Evolutionary conservation across 2,113 vertebrate genomes (phyloP), one percentile per base, ranked within the genome.

Genomic region (Trogon surrucura): DNA sequence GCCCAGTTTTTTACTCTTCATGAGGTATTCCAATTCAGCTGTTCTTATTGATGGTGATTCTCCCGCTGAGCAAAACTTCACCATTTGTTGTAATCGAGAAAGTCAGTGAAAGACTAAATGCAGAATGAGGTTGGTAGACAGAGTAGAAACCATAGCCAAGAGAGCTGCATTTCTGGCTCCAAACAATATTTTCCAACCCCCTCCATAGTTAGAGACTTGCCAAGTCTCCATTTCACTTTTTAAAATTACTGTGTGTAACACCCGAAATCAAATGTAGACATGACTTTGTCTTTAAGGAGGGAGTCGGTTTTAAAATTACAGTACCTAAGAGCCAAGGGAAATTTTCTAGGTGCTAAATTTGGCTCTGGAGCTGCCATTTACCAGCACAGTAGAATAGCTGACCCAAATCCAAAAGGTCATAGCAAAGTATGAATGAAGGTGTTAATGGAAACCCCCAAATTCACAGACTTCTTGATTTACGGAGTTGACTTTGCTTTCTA

Each of bases 291-390:
- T 94, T 80, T 93, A 77, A 92, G 82, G 29, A 87, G 66, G 34
- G 79, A 73, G 65, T 94, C 74, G 61, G 16, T 71, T 94, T 96
- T 93, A 95, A 91, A 94, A 92, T 83, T 79, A 85, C 51, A 64
- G 57, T 79, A 86, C 73, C 69, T 94, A 45, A 38, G 67, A 95
- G 94, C 94, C 87, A 96, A 93, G 75, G 62, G 94, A 95, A 93
- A 93, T 94, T 91, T 92, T 97, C 64, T 92, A 96, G 89, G 88
- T 94, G 96, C 87, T 93, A 93, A 87, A 95, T 91, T 97, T 97
- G 96, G 94, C 96, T 93, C 73, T 3, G 1, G 80, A 95, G 80
- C 78, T 97, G 91, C 93, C 60, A 53, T 86, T 97, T 97, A 95
- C 95, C 96, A 97, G 96, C 95, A 95, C 83, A 91, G 83, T 50